Percentiles rank a stretch among this genome's conserved stretches.
Evolutionary conservation across 2,797 vertebrate genomes (phyloP).

Genomic region (Crenuchus spilurus): DNA sequence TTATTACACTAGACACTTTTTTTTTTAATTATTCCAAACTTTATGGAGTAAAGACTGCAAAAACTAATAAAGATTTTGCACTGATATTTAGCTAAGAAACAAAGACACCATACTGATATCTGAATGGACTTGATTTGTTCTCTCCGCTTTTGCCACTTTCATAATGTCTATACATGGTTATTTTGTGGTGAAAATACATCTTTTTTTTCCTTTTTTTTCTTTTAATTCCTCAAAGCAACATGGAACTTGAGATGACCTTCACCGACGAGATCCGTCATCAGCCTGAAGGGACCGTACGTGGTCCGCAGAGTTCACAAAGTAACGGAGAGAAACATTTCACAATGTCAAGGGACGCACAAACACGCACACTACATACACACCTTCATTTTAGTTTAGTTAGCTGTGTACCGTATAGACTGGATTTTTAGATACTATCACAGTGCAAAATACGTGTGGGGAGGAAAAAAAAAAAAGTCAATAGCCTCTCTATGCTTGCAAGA

Average conservation of each 20-base stretch:
- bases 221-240: slow-evolving; percentile 70
- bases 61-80: slow-evolving; percentile 49
- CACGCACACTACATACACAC: slow-evolving; percentile 74
- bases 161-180: slow-evolving; percentile 45
- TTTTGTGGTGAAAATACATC: slow-evolving; percentile 46
- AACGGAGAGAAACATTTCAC: slow-evolving; percentile 80
- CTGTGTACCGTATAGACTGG: slow-evolving; percentile 83
- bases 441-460: slow-evolving; percentile 82
- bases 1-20: slow-evolving; percentile 53
- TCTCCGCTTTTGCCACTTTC: slow-evolving; percentile 32
- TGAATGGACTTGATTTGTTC: slow-evolving; percentile 34
- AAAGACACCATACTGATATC: slow-evolving; percentile 49
- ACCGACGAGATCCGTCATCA: slow-evolving; percentile 48
- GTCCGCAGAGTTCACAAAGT: slow-evolving; percentile 50
- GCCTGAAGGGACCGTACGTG: slow-evolving; percentile 42
- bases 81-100: slow-evolving; percentile 52
- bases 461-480: slow-evolving; percentile 63
- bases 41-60: slow-evolving; percentile 41
- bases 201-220: slow-evolving; percentile 12
- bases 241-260: slow-evolving; percentile 48
- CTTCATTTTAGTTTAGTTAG: slow-evolving; percentile 81
- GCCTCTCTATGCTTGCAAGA: slow-evolving; percentile 71
- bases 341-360: slow-evolving; percentile 84
- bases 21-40: slow-evolving; percentile 15
- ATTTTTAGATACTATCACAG: slow-evolving; percentile 84